Evolutionary conservation across 1,140 invertebrate genomes (phyloP).

Genomic region (Drosophila sproati): DNA sequence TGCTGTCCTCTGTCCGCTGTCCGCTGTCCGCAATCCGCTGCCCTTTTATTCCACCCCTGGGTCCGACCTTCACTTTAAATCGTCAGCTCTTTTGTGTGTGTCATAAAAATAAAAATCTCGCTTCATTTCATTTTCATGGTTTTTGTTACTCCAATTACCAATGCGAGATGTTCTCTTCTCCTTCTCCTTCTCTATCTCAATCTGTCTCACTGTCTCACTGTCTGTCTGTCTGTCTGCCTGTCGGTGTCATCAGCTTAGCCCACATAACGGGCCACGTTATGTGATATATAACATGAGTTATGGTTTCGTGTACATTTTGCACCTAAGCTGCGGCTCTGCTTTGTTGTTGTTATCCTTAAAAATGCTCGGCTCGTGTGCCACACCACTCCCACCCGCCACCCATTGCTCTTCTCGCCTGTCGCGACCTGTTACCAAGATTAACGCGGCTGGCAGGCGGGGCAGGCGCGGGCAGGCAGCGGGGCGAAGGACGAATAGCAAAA

Average conservation of each 20-base stretch:
- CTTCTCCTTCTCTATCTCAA: background rate
- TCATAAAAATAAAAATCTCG: conserved; percentile 63
- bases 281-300: conserved; percentile 44
- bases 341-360: conserved; percentile 55
- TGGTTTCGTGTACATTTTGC: conserved; percentile 47
- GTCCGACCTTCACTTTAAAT: conserved; percentile 55
- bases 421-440: conserved; percentile 56
- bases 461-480: conserved; percentile 8
- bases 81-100: conserved; percentile 39
- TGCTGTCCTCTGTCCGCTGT: conserved; percentile 1
- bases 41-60: conserved; percentile 32
- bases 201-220: background rate
- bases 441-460: conserved; percentile 22
- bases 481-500: conserved; percentile 53
- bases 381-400: conserved; percentile 3
- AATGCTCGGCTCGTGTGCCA: conserved; percentile 31
- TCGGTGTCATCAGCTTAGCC: conserved; percentile 40
- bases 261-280: conserved; percentile 51
- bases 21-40: background rate
- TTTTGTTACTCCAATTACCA: conserved; percentile 63
- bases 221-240: background rate
- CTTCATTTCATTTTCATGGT: conserved; percentile 57
- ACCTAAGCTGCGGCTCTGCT: conserved; percentile 54
- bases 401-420: conserved; percentile 7
- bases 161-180: conserved; percentile 5